These are phyloP conservation scores for Pipistrellus kuhlii DNA, from an alignment of 2,797 vertebrate genomes.

Conservation along the genomic window DNA sequence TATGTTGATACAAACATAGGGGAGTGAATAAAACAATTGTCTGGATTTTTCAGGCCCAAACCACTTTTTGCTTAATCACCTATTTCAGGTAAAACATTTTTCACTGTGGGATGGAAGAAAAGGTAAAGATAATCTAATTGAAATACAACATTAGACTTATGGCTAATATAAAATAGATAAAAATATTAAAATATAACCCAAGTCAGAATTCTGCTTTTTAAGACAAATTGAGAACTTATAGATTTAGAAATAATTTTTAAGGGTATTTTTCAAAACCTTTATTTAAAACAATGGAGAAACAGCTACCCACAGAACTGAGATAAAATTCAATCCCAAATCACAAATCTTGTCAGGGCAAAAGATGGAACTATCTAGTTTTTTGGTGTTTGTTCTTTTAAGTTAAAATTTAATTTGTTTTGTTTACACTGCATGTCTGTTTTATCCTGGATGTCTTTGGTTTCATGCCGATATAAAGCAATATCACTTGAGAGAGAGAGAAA, in stretches of 20 bases:
- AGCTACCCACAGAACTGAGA: not conserved
- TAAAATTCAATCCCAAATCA: not conserved
- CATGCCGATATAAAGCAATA: not conserved
- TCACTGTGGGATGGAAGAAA: not conserved
- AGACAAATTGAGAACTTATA: not conserved
- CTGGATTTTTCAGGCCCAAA: conserved; percentile 48
- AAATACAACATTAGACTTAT: conserved; percentile 16
- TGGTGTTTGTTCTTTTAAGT: not conserved
- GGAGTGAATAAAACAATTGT: conserved; percentile 36
- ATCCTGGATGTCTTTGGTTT: not conserved
- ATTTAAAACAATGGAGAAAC: conserved; percentile 11
- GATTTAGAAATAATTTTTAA: not conserved
- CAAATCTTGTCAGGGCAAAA: not conserved
- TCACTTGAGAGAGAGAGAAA: not conserved
- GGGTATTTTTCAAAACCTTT: not conserved
- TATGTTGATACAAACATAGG: conserved; percentile 24
- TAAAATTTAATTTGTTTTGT: not conserved
- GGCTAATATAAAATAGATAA: conserved; percentile 1
- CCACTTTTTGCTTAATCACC: conserved; percentile 23
- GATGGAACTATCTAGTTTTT: not conserved
- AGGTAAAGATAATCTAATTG: conserved; percentile 31
- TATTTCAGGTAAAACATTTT: conserved; percentile 56
- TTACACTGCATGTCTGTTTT: not conserved
- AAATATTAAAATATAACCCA: conserved; percentile 31
- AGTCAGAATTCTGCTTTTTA: conserved; percentile 9